Conservation (phyloP, 2,888 invertebrate genomes). For the Scaptodrosophila latifasciaeformis region DNA sequence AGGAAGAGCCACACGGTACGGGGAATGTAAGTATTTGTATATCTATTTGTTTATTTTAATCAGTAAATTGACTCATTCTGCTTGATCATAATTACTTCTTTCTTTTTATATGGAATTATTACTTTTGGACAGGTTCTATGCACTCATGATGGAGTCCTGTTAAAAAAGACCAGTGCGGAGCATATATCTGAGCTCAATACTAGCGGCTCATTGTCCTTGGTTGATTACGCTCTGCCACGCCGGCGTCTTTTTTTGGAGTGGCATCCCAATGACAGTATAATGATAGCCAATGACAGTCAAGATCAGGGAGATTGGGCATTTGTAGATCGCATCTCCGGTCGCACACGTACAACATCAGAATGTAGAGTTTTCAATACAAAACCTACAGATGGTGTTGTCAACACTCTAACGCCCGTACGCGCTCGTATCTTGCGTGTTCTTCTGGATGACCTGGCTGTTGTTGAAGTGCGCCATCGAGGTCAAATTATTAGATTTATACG, state of each 20-base stretch:
- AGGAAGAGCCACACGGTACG: conserved; percentile 42
- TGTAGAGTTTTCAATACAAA: conserved; percentile 73
- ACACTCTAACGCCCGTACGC: conserved; percentile 47
- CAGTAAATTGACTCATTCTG: conserved; percentile 40
- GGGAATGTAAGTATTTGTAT: conserved; percentile 54
- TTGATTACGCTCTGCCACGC: conserved; percentile 69
- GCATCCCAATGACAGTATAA: conserved; percentile 84
- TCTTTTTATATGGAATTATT: not conserved
- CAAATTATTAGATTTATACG: conserved; percentile 81
- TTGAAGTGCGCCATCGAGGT: conserved; percentile 78
- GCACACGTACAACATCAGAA: conserved; percentile 73
- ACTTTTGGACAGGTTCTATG: conserved; percentile 79
- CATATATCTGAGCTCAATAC: conserved; percentile 80
- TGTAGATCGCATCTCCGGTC: conserved; percentile 80
- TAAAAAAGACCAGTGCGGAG: conserved; percentile 80
- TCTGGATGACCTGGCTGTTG: conserved; percentile 81
- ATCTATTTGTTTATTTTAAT: not conserved
- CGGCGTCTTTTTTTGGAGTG: conserved; percentile 85
- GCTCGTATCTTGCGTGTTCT: conserved; percentile 77
- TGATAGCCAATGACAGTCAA: conserved; percentile 85
- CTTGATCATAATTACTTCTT: conserved; percentile 1
- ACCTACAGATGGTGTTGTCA: conserved; percentile 46
- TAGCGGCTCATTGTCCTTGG: conserved; percentile 73
- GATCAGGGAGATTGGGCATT: conserved; percentile 89
- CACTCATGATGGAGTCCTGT: conserved; percentile 86